These are phyloP conservation scores for Drosophila chauvacae DNA, from an alignment of 1,140 invertebrate genomes.

Conservation along the genomic window DNA sequence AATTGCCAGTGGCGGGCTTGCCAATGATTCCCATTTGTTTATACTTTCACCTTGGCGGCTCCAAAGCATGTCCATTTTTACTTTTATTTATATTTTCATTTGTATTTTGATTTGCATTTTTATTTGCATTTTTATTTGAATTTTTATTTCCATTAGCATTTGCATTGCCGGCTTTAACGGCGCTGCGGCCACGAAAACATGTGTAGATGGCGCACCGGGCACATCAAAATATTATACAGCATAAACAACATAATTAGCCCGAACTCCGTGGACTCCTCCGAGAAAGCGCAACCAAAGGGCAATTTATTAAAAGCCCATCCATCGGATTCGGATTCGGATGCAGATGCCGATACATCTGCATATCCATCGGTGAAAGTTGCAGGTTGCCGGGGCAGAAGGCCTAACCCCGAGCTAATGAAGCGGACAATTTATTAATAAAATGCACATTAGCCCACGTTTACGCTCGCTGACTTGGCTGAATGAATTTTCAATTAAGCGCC, in stretches of 20 bases:
- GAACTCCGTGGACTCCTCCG: conserved; percentile 19
- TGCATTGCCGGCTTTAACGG: conserved; percentile 39
- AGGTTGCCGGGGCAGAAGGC: conserved; percentile 37
- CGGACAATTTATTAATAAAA: conserved; percentile 78
- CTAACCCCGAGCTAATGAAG: conserved; percentile 61
- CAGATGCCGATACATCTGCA: conserved; percentile 23
- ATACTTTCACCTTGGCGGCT: conserved; percentile 32
- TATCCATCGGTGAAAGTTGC: conserved; percentile 63
- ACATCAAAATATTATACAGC: conserved; percentile 78
- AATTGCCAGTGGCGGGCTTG: conserved; percentile 20
- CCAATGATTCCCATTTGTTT: conserved; percentile 28
- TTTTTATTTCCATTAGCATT: conserved; percentile 41
- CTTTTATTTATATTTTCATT: conserved; percentile 35
- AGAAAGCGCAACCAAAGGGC: conserved; percentile 70
- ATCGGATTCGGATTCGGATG: conserved; percentile 23
- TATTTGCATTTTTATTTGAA: conserved; percentile 47
- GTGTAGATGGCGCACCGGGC: conserved; percentile 40
- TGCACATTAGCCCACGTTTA: conserved; percentile 74
- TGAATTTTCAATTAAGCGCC: conserved; percentile 78
- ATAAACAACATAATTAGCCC: conserved; percentile 73
- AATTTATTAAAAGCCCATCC: conserved; percentile 78
- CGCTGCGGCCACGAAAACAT: conserved; percentile 52
- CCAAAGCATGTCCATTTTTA: conserved; percentile 27
- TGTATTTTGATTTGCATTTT: conserved; percentile 30
- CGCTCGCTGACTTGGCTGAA: conserved; percentile 59